phyloP scores from a whole-genome alignment of 2,797 vertebrate genomes.

The Sebastes iracundus region DNA sequence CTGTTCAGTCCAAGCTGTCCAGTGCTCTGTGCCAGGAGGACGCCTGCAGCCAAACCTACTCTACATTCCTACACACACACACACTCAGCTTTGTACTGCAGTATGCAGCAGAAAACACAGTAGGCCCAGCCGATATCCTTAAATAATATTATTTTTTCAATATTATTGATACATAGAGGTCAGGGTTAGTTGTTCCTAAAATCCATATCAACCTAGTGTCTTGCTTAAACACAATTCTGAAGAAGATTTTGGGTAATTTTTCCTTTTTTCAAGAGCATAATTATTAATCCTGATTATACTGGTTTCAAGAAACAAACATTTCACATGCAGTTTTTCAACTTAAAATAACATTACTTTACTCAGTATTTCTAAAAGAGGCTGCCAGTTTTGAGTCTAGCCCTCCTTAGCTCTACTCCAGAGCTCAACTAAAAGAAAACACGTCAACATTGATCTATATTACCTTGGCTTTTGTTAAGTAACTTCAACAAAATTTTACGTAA shows the following conservation, averaged over 20 bases:
- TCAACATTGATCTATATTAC: neutral
- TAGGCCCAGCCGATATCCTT: neutral
- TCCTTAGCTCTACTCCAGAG: neutral
- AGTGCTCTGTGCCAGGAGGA: slow-evolving; percentile 43
- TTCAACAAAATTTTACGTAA: too few species aligned
- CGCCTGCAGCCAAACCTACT: slow-evolving; percentile 40
- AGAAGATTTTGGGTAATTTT: too few species aligned
- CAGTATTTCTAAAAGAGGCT: neutral
- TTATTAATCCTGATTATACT: too few species aligned
- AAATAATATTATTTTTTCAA: neutral
- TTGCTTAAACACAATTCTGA: too few species aligned
- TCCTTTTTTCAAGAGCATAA: too few species aligned
- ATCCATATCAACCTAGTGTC: too few species aligned
- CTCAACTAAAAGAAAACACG: too few species aligned
- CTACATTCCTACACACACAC: slow-evolving; percentile 27
- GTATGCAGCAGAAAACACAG: neutral
- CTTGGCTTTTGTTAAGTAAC: too few species aligned
- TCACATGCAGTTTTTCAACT: too few species aligned
- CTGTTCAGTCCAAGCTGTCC: slow-evolving; percentile 65
- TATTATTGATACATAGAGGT: neutral
- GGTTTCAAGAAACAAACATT: too few species aligned
- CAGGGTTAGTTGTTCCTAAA: neutral
- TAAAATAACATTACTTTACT: too few species aligned
- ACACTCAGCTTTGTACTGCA: slow-evolving; percentile 19
- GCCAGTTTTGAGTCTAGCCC: neutral